Percentiles rank a stretch among this genome's conserved stretches.
These are phyloP conservation scores for Spinibarbus caldwelli DNA, from an alignment of 2,797 vertebrate genomes.

Conservation along the genomic window DNA sequence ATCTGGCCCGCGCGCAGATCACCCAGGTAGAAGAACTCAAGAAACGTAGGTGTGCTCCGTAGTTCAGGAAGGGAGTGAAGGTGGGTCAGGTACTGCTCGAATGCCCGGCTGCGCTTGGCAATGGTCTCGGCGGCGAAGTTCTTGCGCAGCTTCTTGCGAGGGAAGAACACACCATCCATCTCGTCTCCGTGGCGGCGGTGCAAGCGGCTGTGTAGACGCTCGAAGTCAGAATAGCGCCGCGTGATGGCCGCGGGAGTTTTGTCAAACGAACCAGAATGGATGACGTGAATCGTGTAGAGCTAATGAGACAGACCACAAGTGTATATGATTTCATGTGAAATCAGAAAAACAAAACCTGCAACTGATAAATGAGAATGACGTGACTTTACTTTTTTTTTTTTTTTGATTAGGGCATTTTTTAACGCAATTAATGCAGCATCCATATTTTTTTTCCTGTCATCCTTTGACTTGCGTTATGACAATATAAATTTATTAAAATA, in stretches of 20 bases:
- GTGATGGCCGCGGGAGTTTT: constrained; percentile 84
- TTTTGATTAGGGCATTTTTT: not conserved
- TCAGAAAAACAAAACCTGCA: not conserved
- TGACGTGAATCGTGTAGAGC: constrained; percentile 93
- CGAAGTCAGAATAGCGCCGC: constrained; percentile 92
- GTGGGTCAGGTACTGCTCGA: constrained; percentile 92
- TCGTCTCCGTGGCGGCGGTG: constrained; percentile 82
- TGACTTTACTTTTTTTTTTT: not conserved
- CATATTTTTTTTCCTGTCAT: not conserved
- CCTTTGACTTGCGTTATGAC: not conserved
- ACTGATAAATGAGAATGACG: not conserved
- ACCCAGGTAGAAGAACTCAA: constrained; percentile 88
- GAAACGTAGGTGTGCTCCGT: constrained; percentile 78
- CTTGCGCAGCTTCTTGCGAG: constrained; percentile 88
- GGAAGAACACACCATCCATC: constrained; percentile 87
- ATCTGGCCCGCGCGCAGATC: constrained; percentile 86
- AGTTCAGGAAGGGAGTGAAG: constrained; percentile 83
- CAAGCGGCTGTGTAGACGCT: constrained; percentile 83
- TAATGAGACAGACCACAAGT: constrained; percentile 63
- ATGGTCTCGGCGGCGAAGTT: constrained; percentile 94
- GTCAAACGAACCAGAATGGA: constrained; percentile 81
- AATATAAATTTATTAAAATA: not conserved
- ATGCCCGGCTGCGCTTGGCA: constrained; percentile 91
- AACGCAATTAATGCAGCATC: not conserved
- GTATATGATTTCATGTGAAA: not conserved